These are phyloP conservation scores for Steinernema khuongi DNA, from an alignment of 1,140 invertebrate genomes.

Conservation along the genomic window DNA sequence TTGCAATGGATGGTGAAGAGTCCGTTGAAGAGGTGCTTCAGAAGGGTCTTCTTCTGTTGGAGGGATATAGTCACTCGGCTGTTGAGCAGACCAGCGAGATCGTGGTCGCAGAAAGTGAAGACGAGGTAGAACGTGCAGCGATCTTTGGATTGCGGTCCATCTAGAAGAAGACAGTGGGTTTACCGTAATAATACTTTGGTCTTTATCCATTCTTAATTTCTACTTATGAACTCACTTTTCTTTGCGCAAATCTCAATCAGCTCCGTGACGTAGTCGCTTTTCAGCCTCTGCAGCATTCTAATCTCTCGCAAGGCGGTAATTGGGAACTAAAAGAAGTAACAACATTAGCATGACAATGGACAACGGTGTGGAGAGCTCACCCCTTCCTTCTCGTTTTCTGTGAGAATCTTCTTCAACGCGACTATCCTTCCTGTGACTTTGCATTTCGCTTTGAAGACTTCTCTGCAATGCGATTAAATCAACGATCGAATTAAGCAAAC, in stretches of 20 bases:
- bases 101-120: slow-evolving; percentile 98
- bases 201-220: too few species aligned
- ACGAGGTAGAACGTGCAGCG: slow-evolving; percentile 88
- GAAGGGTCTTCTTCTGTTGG: slow-evolving; percentile 93
- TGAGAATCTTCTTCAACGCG: slow-evolving; percentile 95
- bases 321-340: slow-evolving; percentile 73
- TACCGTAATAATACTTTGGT: too few species aligned
- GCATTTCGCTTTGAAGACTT: slow-evolving; percentile 92
- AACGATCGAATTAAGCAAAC: neutral
- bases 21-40: slow-evolving; percentile 93
- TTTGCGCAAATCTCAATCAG: slow-evolving; percentile 92
- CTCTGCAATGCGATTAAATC: slow-evolving; percentile 65
- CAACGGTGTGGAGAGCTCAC: slow-evolving; percentile 64
- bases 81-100: slow-evolving; percentile 91
- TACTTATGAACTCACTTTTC: slow-evolving; percentile 65
- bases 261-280: slow-evolving; percentile 95
- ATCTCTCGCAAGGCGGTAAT: slow-evolving; percentile 96
- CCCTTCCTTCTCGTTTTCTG: slow-evolving; percentile 99
- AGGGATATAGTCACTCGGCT: slow-evolving; percentile 81
- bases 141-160: slow-evolving; percentile 65
- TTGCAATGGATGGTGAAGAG: slow-evolving; percentile 48
- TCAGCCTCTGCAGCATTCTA: slow-evolving; percentile 86
- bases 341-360: slow-evolving; percentile 6
- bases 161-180: slow-evolving; percentile 68
- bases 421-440: slow-evolving; percentile 82